phyloP scores from a whole-genome alignment of 2,888 invertebrate species.

The Papilio elwesi region DNA sequence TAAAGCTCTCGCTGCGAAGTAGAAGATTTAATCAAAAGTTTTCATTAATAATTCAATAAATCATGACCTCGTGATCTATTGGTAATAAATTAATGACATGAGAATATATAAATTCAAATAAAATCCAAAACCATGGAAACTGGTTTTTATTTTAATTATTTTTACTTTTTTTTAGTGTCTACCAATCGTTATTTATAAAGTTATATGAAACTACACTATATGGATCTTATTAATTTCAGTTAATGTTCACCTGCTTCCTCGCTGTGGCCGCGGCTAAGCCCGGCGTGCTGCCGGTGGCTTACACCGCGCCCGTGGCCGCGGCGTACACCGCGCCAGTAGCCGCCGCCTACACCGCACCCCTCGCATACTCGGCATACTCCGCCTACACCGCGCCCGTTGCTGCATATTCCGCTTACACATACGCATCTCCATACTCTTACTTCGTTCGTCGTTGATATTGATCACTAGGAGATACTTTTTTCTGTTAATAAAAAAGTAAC shows the following conservation, averaged over 20 bases:
- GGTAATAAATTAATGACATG: too few species aligned
- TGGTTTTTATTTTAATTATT: too few species aligned
- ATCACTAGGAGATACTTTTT: too few species aligned
- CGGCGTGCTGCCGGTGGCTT: slow-evolving; percentile 61
- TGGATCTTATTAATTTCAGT: slow-evolving; percentile 58
- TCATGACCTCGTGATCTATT: too few species aligned
- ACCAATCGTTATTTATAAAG: too few species aligned
- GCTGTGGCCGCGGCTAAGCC: slow-evolving; percentile 78
- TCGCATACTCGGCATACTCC: slow-evolving; percentile 55
- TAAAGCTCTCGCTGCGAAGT: too few species aligned
- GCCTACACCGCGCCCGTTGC: slow-evolving; percentile 57
- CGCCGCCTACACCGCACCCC: slow-evolving; percentile 61
- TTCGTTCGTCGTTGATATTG: slow-evolving; percentile 45
- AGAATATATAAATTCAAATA: too few species aligned
- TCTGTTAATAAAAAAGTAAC: too few species aligned
- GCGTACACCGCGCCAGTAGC: slow-evolving; percentile 62
- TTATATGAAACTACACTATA: not conserved
- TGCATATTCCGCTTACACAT: slow-evolving; percentile 58
- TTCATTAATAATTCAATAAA: too few species aligned
- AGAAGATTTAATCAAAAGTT: too few species aligned
- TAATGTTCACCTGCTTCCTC: slow-evolving; percentile 76
- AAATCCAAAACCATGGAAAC: too few species aligned
- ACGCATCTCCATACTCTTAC: slow-evolving; percentile 54
- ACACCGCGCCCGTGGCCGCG: slow-evolving; percentile 54
- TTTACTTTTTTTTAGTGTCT: too few species aligned